These are phyloP conservation scores for Rhinogobio ventralis DNA, from an alignment of 2,797 vertebrate genomes.

Conservation along the genomic window DNA sequence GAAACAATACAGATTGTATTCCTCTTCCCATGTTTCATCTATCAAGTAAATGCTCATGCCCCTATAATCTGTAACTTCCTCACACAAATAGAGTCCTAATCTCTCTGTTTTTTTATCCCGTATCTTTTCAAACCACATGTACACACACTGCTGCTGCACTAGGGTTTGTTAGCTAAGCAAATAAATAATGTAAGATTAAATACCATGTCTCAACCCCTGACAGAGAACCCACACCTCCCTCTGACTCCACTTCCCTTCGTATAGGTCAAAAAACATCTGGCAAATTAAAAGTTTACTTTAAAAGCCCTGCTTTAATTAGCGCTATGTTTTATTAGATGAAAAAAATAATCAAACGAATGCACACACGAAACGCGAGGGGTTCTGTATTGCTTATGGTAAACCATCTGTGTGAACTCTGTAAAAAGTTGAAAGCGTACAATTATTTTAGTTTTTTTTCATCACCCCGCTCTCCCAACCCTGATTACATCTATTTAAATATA, in stretches of 20 bases:
- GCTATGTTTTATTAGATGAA: constrained; percentile 77
- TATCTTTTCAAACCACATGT: constrained; percentile 23
- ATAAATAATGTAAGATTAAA: constrained; percentile 43
- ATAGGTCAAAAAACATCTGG: constrained; percentile 79
- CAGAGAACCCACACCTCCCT: constrained; percentile 63
- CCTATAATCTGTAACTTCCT: constrained; percentile 22
- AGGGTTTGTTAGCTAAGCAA: constrained; percentile 42
- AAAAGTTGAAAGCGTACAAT: constrained; percentile 67
- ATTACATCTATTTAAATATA: constrained; percentile 31
- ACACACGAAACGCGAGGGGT: constrained; percentile 72
- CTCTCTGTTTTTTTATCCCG: background rate
- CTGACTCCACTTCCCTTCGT: constrained; percentile 67
- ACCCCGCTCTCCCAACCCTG: constrained; percentile 44
- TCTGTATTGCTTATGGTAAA: constrained; percentile 75
- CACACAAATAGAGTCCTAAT: constrained; percentile 15
- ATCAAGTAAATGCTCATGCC: background rate
- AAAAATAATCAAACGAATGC: constrained; percentile 75
- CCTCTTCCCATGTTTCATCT: background rate
- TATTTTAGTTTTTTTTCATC: constrained; percentile 65
- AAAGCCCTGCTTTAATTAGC: constrained; percentile 78
- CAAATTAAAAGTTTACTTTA: constrained; percentile 76
- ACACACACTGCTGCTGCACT: constrained; percentile 34
- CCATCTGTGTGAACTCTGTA: constrained; percentile 77
- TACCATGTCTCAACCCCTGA: constrained; percentile 47
- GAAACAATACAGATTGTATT: background rate